phyloP scores from a whole-genome alignment of 2,113 vertebrate species.

The Hippolais icterina region DNA sequence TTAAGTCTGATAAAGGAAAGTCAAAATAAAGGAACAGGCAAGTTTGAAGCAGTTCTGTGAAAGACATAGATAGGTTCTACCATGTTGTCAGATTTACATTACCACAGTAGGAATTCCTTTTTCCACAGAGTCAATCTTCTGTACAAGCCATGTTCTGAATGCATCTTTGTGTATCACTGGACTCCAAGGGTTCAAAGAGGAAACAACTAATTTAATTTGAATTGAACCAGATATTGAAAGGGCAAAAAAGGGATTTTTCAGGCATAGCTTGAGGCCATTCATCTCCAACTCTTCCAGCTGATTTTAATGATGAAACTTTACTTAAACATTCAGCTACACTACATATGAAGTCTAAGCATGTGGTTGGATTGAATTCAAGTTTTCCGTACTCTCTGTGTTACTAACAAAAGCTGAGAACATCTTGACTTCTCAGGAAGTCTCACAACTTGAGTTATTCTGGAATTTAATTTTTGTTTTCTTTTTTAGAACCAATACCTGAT shows the following conservation, averaged over 20 bases:
- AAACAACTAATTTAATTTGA: not conserved
- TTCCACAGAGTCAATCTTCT: not conserved
- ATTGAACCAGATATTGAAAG: not conserved
- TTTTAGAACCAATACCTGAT: constrained; percentile 67
- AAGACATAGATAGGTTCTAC: not conserved
- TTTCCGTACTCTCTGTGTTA: not conserved
- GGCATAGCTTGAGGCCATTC: not conserved
- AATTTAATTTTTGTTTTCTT: not conserved
- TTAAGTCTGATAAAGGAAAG: not conserved
- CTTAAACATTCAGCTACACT: not conserved
- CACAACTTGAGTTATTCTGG: not conserved
- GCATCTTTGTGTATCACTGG: not conserved
- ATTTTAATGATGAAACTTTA: not conserved
- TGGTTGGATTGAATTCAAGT: not conserved
- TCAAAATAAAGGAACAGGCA: not conserved
- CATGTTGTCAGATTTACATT: not conserved
- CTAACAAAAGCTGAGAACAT: not conserved
- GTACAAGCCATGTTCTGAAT: not conserved
- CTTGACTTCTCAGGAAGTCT: not conserved
- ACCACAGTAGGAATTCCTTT: not conserved
- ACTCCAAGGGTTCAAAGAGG: not conserved
- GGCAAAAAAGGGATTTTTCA: not conserved
- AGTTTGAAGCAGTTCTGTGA: not conserved
- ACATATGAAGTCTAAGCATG: not conserved
- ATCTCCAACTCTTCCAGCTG: not conserved